Percentiles rank a stretch among this genome's conserved stretches.
Evolutionary conservation across 2,888 invertebrate species (phyloP).

Genomic region (Rotaria socialis): DNA sequence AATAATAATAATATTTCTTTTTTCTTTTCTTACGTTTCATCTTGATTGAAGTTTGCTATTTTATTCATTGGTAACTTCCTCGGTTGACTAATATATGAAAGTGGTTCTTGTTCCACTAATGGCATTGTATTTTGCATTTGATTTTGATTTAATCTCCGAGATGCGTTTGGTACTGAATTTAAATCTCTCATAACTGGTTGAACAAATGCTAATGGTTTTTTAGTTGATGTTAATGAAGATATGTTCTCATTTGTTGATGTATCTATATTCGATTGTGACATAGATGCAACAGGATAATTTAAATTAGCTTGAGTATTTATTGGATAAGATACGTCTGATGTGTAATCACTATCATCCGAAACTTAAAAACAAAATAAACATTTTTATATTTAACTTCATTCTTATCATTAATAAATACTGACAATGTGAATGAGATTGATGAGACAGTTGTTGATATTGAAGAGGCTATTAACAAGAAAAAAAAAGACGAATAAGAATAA

Average conservation of each 20-base stretch:
- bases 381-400: neutral
- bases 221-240: neutral
- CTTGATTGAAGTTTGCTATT: neutral
- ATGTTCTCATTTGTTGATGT: neutral
- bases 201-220: constrained; percentile 12
- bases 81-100: constrained; percentile 26
- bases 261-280: neutral
- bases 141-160: neutral
- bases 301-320: constrained; percentile 6
- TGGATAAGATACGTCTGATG: constrained; percentile 27
- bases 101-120: constrained; percentile 4
- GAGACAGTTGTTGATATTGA: too few relatives aligned
- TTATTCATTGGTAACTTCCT: neutral
- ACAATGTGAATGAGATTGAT: constrained; percentile 2
- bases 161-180: neutral
- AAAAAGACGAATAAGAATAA: too few relatives aligned
- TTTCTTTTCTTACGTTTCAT: neutral
- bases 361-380: neutral
- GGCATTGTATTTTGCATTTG: neutral
- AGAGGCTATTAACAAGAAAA: too few relatives aligned
- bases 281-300: constrained; percentile 6
- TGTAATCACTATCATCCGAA: constrained; percentile 35
- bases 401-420: neutral
- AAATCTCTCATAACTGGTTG: neutral
- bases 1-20: too few relatives aligned